A percentile compares a stretch with the other conserved stretches of the same genome.
Conservation (phyloP, 2,113 vertebrate species). For the Pluvianellus socialis region DNA sequence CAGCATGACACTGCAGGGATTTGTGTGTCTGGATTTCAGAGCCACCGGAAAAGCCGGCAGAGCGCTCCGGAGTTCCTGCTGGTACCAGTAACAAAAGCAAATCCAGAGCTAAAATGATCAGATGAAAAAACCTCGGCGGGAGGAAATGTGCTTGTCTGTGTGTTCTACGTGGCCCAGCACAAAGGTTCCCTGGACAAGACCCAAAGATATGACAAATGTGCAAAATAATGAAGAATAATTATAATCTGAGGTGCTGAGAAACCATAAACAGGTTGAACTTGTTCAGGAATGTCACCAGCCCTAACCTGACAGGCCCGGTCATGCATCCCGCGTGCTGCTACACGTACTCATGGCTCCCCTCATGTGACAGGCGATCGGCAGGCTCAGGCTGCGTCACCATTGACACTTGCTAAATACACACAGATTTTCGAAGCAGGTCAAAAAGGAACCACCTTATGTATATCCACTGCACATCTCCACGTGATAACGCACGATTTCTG, state of each 20-base stretch:
- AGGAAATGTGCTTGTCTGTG: neutral
- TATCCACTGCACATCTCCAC: neutral
- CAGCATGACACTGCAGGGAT: neutral
- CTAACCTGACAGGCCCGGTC: neutral
- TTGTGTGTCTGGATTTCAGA: neutral
- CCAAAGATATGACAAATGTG: constrained; percentile 21
- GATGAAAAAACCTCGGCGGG: neutral
- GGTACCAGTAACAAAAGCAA: neutral
- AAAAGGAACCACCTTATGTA: neutral
- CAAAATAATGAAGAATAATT: constrained; percentile 47
- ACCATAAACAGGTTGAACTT: constrained; percentile 28
- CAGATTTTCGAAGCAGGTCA: neutral
- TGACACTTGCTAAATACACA: neutral
- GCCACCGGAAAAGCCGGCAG: neutral
- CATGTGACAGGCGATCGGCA: neutral
- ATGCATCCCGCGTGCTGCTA: neutral
- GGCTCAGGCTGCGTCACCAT: neutral
- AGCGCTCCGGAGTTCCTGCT: neutral
- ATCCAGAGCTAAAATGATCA: neutral
- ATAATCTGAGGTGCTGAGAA: constrained; percentile 26
- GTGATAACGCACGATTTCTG: neutral
- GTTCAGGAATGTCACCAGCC: constrained; percentile 21
- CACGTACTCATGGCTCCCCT: neutral
- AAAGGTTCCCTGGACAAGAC: constrained; percentile 15
- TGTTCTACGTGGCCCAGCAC: neutral